phyloP scores from a whole-genome alignment of 2,113 vertebrate genomes.

The Oncorhynchus gorbuscha region DNA sequence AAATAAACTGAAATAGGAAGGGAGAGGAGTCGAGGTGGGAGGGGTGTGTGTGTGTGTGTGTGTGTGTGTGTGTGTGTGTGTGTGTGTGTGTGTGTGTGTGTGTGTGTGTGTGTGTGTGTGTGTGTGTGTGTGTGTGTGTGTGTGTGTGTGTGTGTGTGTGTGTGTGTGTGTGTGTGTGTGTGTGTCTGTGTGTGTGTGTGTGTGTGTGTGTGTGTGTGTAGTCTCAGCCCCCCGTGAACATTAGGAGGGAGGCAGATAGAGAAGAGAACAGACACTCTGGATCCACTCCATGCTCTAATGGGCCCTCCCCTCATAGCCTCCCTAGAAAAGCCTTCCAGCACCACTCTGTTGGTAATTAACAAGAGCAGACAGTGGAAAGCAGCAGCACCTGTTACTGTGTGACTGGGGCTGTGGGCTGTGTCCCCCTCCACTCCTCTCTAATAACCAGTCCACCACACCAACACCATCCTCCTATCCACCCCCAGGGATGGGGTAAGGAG shows the following conservation, averaged over 20 bases:
- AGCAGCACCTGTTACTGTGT: slow-evolving; percentile 72
- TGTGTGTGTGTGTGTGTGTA: slow-evolving; percentile 8
- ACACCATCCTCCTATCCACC: slow-evolving; percentile 22
- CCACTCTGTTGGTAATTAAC: slow-evolving; percentile 72
- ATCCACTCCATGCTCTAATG: slow-evolving; percentile 66
- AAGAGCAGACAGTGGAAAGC: slow-evolving; percentile 71
- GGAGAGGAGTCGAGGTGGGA: slow-evolving; percentile 3
- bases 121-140: slow-evolving; percentile 12
- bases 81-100: slow-evolving; percentile 15
- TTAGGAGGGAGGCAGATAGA: slow-evolving; percentile 1
- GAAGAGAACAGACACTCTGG: slow-evolving; percentile 58
- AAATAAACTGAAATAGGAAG: neutral
- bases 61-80: neutral
- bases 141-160: neutral
- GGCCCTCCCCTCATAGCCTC: slow-evolving; percentile 66
- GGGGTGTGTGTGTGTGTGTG: slow-evolving; percentile 15
- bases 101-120: neutral
- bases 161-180: slow-evolving; percentile 12
- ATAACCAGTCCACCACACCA: slow-evolving; percentile 42
- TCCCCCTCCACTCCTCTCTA: slow-evolving; percentile 45
- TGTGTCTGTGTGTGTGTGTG: slow-evolving; percentile 15
- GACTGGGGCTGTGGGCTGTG: slow-evolving; percentile 60
- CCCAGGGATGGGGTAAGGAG: slow-evolving; percentile 14
- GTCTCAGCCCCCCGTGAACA: slow-evolving; percentile 30
- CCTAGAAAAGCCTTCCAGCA: slow-evolving; percentile 49